phyloP scores from a whole-genome alignment of 2,797 vertebrate species.

The Lutjanus campechanus region DNA sequence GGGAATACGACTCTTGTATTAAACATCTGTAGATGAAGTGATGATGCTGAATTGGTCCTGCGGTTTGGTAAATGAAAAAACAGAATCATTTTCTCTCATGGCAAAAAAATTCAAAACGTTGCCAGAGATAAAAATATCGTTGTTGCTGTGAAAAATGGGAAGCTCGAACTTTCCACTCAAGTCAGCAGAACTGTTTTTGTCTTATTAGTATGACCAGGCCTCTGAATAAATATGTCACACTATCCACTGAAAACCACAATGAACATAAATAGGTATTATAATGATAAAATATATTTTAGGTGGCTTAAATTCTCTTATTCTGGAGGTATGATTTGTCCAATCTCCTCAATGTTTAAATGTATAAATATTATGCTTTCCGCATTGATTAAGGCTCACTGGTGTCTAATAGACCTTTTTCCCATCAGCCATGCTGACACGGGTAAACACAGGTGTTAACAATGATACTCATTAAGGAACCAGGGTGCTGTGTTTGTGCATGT shows the following conservation, averaged over 20 bases:
- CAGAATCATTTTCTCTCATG: neutral
- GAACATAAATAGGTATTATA: neutral
- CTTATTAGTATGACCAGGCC: neutral
- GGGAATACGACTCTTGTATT: neutral
- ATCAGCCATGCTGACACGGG: too few relatives aligned
- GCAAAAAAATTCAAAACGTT: neutral
- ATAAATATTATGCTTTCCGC: neutral
- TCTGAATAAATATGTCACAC: neutral
- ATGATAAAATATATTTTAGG: neutral
- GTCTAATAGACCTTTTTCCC: too few relatives aligned
- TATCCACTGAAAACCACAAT: neutral
- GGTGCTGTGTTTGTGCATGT: too few relatives aligned
- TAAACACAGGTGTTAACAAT: too few relatives aligned
- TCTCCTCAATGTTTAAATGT: neutral
- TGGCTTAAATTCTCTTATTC: neutral
- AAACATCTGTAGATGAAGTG: neutral
- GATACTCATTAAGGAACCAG: too few relatives aligned
- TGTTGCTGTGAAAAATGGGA: neutral
- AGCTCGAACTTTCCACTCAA: neutral
- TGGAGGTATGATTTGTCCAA: neutral
- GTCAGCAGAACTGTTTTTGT: neutral
- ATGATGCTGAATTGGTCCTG: neutral
- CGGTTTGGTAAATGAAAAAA: too few relatives aligned
- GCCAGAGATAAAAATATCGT: neutral
- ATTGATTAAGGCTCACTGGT: neutral